Conservation (phyloP, 1,140 invertebrate species). For the Sycophaga agraensis region DNA sequence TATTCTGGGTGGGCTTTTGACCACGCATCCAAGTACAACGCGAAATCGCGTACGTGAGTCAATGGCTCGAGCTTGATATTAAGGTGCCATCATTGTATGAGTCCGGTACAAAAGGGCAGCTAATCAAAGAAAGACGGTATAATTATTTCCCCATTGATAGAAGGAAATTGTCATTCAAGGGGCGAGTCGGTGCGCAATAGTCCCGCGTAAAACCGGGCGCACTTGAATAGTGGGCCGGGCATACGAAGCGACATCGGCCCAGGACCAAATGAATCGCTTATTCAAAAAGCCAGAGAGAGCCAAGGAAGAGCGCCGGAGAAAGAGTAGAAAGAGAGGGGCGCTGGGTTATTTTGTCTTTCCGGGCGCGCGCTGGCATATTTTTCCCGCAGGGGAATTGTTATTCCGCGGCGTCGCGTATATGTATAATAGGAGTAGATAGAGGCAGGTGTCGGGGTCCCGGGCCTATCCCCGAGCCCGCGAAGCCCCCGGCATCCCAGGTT, state of each 20-base stretch:
- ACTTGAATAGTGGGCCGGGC: too few species aligned
- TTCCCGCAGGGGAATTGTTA: slow-evolving; percentile 21
- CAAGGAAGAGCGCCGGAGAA: background rate
- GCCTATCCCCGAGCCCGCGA: background rate
- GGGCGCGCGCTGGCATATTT: slow-evolving; percentile 6
- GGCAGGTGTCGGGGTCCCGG: background rate
- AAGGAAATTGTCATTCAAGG: slow-evolving; percentile 18
- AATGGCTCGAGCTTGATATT: too few species aligned
- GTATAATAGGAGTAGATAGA: too few species aligned
- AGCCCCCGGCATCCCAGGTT: background rate
- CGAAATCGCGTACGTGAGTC: too few species aligned
- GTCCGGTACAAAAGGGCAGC: too few species aligned
- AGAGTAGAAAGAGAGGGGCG: background rate
- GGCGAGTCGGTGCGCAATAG: background rate
- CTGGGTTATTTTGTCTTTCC: slow-evolving; percentile 11
- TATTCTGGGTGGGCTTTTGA: too few species aligned
- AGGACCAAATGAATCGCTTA: too few species aligned
- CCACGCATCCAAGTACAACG: too few species aligned
- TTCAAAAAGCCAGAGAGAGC: too few species aligned
- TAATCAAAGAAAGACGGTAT: background rate
- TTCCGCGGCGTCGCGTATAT: slow-evolving; percentile 5
- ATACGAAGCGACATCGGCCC: too few species aligned
- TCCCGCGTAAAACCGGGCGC: background rate
- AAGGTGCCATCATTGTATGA: too few species aligned
- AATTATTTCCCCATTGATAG: slow-evolving; percentile 4